These are phyloP conservation scores for Kryptolebias ocellatus DNA, from an alignment of 2,797 vertebrate species.

Conservation along the genomic window DNA sequence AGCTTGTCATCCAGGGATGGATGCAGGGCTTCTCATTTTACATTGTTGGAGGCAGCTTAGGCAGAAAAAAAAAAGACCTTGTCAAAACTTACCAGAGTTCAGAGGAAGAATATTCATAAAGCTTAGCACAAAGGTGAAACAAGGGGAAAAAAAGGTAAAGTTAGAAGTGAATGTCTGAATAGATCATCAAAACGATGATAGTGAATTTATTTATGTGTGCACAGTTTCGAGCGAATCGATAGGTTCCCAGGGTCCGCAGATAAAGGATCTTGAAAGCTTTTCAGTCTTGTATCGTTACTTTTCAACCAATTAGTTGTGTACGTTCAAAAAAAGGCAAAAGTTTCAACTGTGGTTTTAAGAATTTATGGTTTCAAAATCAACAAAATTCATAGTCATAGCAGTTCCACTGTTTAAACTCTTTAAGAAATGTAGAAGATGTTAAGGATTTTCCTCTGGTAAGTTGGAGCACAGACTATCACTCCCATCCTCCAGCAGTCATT, in stretches of 20 bases:
- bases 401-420: no score
- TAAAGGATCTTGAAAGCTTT: no score
- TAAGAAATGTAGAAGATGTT: no score
- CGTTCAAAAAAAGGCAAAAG: no score
- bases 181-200: conserved; percentile 42
- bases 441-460: no score
- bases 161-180: conserved; percentile 42
- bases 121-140: conserved; percentile 38
- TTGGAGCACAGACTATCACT: no score
- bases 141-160: conserved; percentile 26
- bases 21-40: conserved; percentile 61
- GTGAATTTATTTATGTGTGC: conserved; percentile 24
- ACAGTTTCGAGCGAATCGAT: conserved; percentile 18
- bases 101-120: conserved; percentile 65
- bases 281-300: no score
- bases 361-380: no score
- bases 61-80: conserved; percentile 30
- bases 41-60: conserved; percentile 49
- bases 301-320: no score
- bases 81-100: conserved; percentile 52
- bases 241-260: neutral
- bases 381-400: no score
- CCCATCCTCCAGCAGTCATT: no score
- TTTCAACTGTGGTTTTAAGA: no score
- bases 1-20: conserved; percentile 66